Evolutionary conservation across 2,113 vertebrate species (phyloP).

Genomic region (Paramisgurnus dabryanus): DNA sequence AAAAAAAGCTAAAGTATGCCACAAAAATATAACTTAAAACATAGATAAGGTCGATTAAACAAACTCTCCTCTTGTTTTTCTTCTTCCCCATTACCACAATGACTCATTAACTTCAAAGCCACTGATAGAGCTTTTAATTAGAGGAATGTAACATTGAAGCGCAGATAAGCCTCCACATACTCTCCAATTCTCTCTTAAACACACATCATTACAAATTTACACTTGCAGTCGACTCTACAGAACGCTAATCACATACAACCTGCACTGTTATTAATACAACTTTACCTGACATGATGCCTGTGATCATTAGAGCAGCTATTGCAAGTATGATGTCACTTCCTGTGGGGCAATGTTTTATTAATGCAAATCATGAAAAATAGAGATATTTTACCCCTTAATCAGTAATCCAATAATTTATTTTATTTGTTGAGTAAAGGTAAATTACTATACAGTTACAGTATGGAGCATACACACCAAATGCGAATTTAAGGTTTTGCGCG

Average conservation of each 20-base stretch:
- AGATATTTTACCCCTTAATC: no score
- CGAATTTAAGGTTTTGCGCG: no score
- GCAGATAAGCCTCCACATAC: slow-evolving; percentile 69
- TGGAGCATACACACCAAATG: no score
- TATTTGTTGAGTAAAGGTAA: no score
- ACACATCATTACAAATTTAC: slow-evolving; percentile 38
- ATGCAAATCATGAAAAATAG: no score
- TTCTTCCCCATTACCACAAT: slow-evolving; percentile 71
- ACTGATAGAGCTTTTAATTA: slow-evolving; percentile 84
- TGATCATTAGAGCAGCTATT: slow-evolving; percentile 23
- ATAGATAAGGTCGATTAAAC: slow-evolving; percentile 62
- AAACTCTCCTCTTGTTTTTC: slow-evolving; percentile 56
- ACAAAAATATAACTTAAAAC: slow-evolving; percentile 43
- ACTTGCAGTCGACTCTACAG: slow-evolving; percentile 6
- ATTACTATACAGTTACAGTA: no score
- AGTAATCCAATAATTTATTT: no score
- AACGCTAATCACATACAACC: slow-evolving; percentile 27
- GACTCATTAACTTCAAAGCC: slow-evolving; percentile 83
- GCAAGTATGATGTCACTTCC: slow-evolving; percentile 14
- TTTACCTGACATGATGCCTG: neutral
- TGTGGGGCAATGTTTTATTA: neutral
- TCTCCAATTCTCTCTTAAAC: slow-evolving; percentile 21
- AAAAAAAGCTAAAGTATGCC: no score
- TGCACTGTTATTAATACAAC: slow-evolving; percentile 27
- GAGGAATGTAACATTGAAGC: slow-evolving; percentile 71